These are phyloP conservation scores for Drosophila burlai DNA, from an alignment of 1,140 invertebrate species.

Conservation along the genomic window DNA sequence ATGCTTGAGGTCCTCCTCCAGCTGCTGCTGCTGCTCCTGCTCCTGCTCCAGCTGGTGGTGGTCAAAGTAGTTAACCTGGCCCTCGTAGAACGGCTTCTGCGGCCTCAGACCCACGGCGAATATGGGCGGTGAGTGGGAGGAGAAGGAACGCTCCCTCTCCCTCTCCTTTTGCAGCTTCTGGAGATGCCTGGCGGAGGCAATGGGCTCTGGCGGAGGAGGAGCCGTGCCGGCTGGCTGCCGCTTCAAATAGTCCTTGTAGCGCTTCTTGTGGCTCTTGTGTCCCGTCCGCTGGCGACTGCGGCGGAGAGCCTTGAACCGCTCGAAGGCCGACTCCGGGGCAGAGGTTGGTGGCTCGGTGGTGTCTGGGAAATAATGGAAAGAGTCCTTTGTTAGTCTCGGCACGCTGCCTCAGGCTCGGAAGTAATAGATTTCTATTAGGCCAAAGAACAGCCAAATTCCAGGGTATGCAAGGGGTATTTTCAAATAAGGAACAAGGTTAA, in stretches of 20 bases:
- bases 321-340: constrained; percentile 61
- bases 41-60: constrained; percentile 34
- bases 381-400: constrained; percentile 57
- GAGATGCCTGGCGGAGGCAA: constrained; percentile 16
- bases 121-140: constrained; percentile 53
- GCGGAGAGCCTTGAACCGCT: constrained; percentile 69
- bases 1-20: constrained; percentile 40
- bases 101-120: constrained; percentile 54
- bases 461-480: constrained; percentile 9
- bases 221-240: constrained; percentile 20
- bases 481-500: neutral
- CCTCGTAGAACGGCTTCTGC: constrained; percentile 74
- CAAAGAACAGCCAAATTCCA: constrained; percentile 31
- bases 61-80: constrained; percentile 75
- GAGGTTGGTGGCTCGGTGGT: constrained; percentile 5
- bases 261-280: constrained; percentile 80
- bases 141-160: neutral
- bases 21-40: constrained; percentile 7
- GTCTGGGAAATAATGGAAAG: constrained; percentile 26
- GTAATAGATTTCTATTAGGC: constrained; percentile 76
- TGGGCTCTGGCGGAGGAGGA: neutral
- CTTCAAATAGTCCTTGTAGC: constrained; percentile 77
- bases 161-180: constrained; percentile 50
- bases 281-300: constrained; percentile 68
- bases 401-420: constrained; percentile 66